Base-by-base conservation (phyloP, 1,140 invertebrate genomes). In the Drosophila saltans region DNA sequence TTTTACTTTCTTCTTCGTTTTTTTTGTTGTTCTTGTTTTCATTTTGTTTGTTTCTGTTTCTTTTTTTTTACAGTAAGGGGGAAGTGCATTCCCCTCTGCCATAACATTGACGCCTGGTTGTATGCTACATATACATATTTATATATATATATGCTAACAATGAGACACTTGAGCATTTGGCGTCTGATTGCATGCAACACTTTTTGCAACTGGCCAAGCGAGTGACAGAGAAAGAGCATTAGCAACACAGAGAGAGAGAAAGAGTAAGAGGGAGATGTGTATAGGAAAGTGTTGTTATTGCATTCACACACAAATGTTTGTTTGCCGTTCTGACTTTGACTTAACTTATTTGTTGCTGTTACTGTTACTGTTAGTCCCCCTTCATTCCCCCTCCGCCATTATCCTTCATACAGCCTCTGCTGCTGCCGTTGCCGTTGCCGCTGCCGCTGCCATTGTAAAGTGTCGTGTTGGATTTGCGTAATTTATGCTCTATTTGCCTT, bases 401-500 rank as follows among this genome's bases (percentile, higher is more conserved):
- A 36, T 36, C 45, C 26, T 26, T 0, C 16, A 2, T 7, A 10
- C 21, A 10, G 3, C 45, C 21, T 8, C 21, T 10, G 8, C 45
- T 45, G 33, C 65, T 16, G 57, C 30, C 58, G 61, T 43, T 64
- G 60, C 41, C n/a, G 5, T 58, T 70, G 69, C 33, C 59, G 5
- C 59, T 40, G 56, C 28, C 33, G n/a, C 39, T 66, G 62, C 40
- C 66, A 52, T 69, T 73, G 72, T 59, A 81, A 81, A 81, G 85
- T 85, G 81, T 90, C 85, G 78, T 84, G 78, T 85, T 90, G 84
- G 85, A 90, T 90, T 90, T 90, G 79, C 86, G 85, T 90, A 90
- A 90, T 90, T 90, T 90, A 90, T 90, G 81, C 85, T 90, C 85
- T 90, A 85, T 90, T 90, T 90, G 86, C 85, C 79, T 89, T 88